Conservation (phyloP, 2,888 invertebrate genomes). For the Ochropleura leucogaster region DNA sequence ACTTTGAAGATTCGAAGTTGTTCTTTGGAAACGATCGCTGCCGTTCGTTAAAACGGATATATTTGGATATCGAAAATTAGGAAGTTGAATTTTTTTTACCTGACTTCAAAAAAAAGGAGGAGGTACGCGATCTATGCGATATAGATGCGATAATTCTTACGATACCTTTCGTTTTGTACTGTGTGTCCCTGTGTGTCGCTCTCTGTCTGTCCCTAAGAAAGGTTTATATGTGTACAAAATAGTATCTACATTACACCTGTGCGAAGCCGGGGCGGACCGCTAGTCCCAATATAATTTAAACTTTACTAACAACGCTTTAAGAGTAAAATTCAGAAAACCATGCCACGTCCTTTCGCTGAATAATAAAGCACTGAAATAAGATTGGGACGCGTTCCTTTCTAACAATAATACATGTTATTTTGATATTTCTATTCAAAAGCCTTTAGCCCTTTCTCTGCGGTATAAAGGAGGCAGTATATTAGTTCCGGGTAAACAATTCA, state of each 20-base stretch:
- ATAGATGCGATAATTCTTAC: too few species aligned
- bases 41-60: conserved; percentile 56
- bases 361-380: conserved; percentile 28
- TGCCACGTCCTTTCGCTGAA: conserved; percentile 1
- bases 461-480: conserved; percentile 75
- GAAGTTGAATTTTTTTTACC: conserved; percentile 24
- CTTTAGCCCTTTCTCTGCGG: conserved; percentile 63
- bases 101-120: too few species aligned
- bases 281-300: background rate
- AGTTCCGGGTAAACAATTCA: conserved; percentile 76
- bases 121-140: too few species aligned
- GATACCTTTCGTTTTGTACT: too few species aligned
- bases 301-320: background rate
- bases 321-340: background rate
- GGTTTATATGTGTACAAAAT: too few species aligned
- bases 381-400: conserved; percentile 20
- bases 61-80: conserved; percentile 34
- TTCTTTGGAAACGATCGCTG: conserved; percentile 36
- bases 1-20: conserved; percentile 65
- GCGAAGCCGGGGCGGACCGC: too few species aligned
- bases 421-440: conserved; percentile 67
- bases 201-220: too few species aligned
- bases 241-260: too few species aligned
- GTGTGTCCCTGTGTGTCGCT: too few species aligned
- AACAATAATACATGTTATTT: conserved; percentile 62